A percentile compares a stretch with the other conserved stretches of the same genome.
These are phyloP conservation scores for Melanotaenia nigrans DNA, from an alignment of 2,797 vertebrate genomes.

Conservation along the genomic window DNA sequence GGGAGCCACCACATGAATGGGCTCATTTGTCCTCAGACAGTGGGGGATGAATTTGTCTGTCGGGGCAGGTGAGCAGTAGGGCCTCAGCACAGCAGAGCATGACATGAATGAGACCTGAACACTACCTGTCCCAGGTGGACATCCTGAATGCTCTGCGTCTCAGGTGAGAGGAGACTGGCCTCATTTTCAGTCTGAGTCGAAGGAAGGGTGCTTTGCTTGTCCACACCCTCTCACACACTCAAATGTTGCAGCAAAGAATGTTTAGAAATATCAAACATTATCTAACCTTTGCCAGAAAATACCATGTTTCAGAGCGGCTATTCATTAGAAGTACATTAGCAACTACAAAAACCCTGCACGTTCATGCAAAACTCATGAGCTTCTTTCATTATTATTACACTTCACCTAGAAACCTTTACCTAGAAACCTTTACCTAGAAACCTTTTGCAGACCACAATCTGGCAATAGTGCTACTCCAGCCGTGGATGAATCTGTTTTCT, in stretches of 20 bases:
- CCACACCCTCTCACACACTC: conserved; percentile 51
- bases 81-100: conserved; percentile 66
- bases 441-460: conserved; percentile 72
- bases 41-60: conserved; percentile 84
- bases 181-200: conserved; percentile 72
- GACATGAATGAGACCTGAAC: conserved; percentile 70
- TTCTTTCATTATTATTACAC: conserved; percentile 31
- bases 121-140: conserved; percentile 80
- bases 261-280: conserved; percentile 23
- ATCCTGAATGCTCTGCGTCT: conserved; percentile 76
- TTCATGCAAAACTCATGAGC: conserved; percentile 20
- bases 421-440: conserved; percentile 30
- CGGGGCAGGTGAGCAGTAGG: conserved; percentile 76
- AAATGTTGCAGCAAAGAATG: conserved; percentile 15
- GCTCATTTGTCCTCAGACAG: conserved; percentile 82
- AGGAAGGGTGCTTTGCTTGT: conserved; percentile 52
- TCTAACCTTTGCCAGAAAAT: conserved; percentile 14
- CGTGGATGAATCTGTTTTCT: conserved; percentile 46
- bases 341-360: conserved; percentile 23
- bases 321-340: conserved; percentile 8
- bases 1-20: conserved; percentile 81
- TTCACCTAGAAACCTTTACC: conserved; percentile 39
- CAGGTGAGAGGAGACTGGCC: conserved; percentile 78
- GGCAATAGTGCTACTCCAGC: conserved; percentile 44
- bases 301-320: conserved; percentile 10